Evolutionary conservation across 2,888 invertebrate genomes (phyloP), one percentile per base, ranked within the genome.

Genomic region (Pristionchus arcanus): DNA sequence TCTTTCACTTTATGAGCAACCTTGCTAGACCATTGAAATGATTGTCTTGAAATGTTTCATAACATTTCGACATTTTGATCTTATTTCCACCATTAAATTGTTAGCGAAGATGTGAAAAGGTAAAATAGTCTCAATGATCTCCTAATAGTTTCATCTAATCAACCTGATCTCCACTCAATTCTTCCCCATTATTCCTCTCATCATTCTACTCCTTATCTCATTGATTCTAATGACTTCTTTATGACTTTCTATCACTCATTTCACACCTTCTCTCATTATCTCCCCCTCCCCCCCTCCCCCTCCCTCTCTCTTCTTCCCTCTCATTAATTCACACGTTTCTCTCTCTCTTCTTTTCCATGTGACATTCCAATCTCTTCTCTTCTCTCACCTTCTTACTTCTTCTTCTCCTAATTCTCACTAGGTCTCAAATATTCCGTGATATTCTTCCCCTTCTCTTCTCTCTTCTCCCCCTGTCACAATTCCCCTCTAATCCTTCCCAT

Each of bases 161-260:
- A 13, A 34, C 77, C 28, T 77, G 21, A 21, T 77, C 9, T 71
- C 42, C 25, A 31, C 16, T 42, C 81, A n/a, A 25, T 49, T 81
- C 37, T n/a, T 77, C 81, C 74, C 49, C 81, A 21, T 81, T 42
- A n/a, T n/a, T 81, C 25, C 28, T 49, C 42, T 25, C 71, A 34
- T 77, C 42, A 42, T 77, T 77, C 81, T 42, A n/a, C 49, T 42
- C 42, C 49, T 49, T 49, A 49, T 81, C 55, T 53, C 83, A 34
- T 42, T 83, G 31, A 49, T 53, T 83, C 83, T 53, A 28, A 49
- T 83, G 37, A 83, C 83, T 53, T 42, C 53, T 49, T 53, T 83
- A 83, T n/a, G 81, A 81, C 81, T 81, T 42, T 81, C 81, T 49
- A 83, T 55, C 83, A 83, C 55, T 53, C 53, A 28, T 83, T 86